Evolutionary conservation across 2,888 invertebrate species (phyloP).

Genomic region (Gasteruption jaculator): DNA sequence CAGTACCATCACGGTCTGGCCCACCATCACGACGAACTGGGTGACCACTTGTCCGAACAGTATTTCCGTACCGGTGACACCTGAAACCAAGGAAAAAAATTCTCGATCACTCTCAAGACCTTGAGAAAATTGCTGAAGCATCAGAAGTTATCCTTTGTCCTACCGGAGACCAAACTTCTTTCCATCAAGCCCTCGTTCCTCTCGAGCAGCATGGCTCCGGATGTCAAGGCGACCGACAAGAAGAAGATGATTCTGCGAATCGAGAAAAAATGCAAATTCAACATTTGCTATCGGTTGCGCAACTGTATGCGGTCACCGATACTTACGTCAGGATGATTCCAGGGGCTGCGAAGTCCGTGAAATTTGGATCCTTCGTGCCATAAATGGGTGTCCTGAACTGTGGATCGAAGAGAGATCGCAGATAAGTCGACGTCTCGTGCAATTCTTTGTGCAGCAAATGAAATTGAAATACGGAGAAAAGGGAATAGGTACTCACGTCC

Average conservation of each 20-base stretch:
- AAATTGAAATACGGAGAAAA: too few relatives aligned
- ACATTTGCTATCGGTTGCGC: too few relatives aligned
- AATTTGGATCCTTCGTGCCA: constrained; percentile 72
- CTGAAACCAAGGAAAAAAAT: constrained; percentile 28
- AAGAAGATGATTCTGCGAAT: constrained; percentile 81
- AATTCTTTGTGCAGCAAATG: too few relatives aligned
- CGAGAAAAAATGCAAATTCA: background rate
- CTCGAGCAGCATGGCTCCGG: constrained; percentile 84
- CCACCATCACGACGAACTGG: constrained; percentile 83
- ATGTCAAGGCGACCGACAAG: constrained; percentile 87
- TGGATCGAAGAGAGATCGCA: too few relatives aligned
- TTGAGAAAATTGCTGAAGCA: too few relatives aligned
- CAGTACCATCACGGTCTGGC: constrained; percentile 76
- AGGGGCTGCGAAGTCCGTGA: constrained; percentile 93
- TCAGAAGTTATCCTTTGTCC: too few relatives aligned
- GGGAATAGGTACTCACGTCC: constrained; percentile 53
- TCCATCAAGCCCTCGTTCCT: constrained; percentile 88
- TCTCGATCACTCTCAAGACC: too few relatives aligned
- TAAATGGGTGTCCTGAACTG: constrained; percentile 72
- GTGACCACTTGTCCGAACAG: constrained; percentile 83
- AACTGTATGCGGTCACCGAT: too few relatives aligned
- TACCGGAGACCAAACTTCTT: constrained; percentile 82
- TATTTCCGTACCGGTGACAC: constrained; percentile 72
- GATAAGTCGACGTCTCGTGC: too few relatives aligned
- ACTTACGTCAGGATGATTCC: constrained; percentile 84